These are phyloP conservation scores for Hyperoplus immaculatus DNA, from an alignment of 2,797 vertebrate species.

Conservation along the genomic window DNA sequence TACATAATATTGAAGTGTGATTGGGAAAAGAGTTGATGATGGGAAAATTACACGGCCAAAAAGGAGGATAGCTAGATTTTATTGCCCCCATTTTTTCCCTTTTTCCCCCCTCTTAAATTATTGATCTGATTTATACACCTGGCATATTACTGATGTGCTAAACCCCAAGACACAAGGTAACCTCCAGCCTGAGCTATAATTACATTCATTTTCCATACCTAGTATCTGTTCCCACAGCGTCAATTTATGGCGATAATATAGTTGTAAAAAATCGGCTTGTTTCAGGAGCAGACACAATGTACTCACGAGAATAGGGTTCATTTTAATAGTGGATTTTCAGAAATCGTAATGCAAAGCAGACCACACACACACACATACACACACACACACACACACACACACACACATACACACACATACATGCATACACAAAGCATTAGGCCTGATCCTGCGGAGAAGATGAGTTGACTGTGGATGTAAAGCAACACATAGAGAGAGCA, in stretches of 20 bases:
- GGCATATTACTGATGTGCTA: neutral
- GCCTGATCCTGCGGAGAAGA: slow-evolving; percentile 15
- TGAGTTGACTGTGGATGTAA: slow-evolving; percentile 30
- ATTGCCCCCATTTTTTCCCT: neutral
- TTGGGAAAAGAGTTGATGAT: slow-evolving; percentile 8
- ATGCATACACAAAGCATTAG: slow-evolving; percentile 13
- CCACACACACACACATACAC: neutral
- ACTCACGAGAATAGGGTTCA: neutral
- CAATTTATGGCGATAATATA: slow-evolving; percentile 5
- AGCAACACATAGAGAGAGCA: slow-evolving; percentile 22
- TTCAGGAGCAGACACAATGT: neutral
- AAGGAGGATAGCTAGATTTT: neutral
- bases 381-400: slow-evolving; percentile 1
- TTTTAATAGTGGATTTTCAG: neutral
- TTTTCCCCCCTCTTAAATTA: slow-evolving; percentile 1
- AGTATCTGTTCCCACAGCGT: slow-evolving; percentile 7
- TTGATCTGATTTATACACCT: slow-evolving; percentile 13
- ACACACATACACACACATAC: neutral
- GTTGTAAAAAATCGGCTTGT: neutral
- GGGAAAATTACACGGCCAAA: neutral
- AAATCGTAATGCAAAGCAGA: slow-evolving; percentile 29
- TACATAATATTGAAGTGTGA: neutral
- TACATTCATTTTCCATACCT: slow-evolving; percentile 1
- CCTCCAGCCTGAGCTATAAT: slow-evolving; percentile 2
- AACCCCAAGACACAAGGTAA: slow-evolving; percentile 29